These are phyloP conservation scores for Trypoxylus dichotomus DNA, from an alignment of 1,140 invertebrate genomes.

Conservation along the genomic window DNA sequence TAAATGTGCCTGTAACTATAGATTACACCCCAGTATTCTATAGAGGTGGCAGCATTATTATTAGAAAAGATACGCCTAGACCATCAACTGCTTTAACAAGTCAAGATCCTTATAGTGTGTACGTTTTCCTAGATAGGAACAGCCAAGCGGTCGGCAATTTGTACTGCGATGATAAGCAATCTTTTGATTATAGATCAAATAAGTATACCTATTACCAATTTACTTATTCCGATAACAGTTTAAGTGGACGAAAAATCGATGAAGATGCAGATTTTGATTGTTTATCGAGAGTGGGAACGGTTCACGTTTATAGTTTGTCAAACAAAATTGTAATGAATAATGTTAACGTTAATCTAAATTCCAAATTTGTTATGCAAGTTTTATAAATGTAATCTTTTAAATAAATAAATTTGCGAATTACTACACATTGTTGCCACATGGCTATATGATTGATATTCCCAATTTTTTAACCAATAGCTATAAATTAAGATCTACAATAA, in stretches of 20 bases:
- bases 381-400: not conserved
- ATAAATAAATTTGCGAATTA: not conserved
- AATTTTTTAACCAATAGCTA: too few species aligned
- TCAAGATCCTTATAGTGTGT: conserved; percentile 29
- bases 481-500: too few species aligned
- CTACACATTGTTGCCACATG: too few species aligned
- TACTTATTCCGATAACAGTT: not conserved
- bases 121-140: conserved; percentile 53
- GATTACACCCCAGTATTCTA: conserved; percentile 30
- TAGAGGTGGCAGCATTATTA: conserved; percentile 30
- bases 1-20: conserved; percentile 64
- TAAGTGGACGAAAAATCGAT: conserved; percentile 15
- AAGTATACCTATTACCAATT: conserved; percentile 73
- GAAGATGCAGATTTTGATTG: conserved; percentile 20
- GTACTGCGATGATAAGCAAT: conserved; percentile 88
- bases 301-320: not conserved
- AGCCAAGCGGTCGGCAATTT: conserved; percentile 74
- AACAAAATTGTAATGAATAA: not conserved
- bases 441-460: too few species aligned
- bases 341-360: not conserved
- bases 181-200: conserved; percentile 78
- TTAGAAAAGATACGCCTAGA: conserved; percentile 22
- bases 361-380: not conserved
- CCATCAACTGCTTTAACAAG: not conserved
- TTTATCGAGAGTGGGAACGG: not conserved